Base-by-base conservation (phyloP, 2,113 vertebrate genomes). In the human region DNA sequence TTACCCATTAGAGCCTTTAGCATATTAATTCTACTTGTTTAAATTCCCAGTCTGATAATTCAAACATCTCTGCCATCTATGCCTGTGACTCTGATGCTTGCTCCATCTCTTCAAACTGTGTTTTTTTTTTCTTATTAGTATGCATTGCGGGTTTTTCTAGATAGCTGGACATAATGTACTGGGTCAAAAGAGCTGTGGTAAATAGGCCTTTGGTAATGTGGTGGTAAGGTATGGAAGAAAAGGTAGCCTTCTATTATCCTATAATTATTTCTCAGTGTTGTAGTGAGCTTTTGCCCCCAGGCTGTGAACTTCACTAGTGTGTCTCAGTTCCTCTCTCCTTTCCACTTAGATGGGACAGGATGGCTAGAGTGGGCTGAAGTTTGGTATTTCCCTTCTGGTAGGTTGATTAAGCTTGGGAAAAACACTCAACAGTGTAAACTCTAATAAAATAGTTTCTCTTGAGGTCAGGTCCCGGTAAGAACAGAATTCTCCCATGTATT, bases 181-280 rank as follows among this genome's bases (percentile, higher is more conserved):
- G 35, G 81, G 70, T 84, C 50, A 76, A 61, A 38, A 11, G 70
- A 61, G 8, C 12, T 66, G 12, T 16, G 32, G 3, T 38, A 23
- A 84, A 66, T 40, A 76, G 7, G 2, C 2, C 0, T 40, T 85
- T 50, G 38, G 2, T 50, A 64, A 76, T 32, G 22, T 32, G 55
- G 22, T 32, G 55, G 20, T 38, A 52, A 32, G 35, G 48, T 50
- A 23, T 40, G 11, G 25, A 8, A 40, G 17, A 18, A 10, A 8
- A 12, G 32, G n/a, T 43, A 48, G 59, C 1, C 1, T 45, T 76
- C 11, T 1, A 2, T 17, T 6, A n/a, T 38, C 8, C 11, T 40
- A 10, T 84, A 7, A 84, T 50, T 64, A 79, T 32, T 14, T n/a
- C 6, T 66, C 35, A 40, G 2, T 50, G 14, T 66, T 66, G 40